phyloP scores from a whole-genome alignment of 2,888 invertebrate genomes.

The Rhingia campestris region DNA sequence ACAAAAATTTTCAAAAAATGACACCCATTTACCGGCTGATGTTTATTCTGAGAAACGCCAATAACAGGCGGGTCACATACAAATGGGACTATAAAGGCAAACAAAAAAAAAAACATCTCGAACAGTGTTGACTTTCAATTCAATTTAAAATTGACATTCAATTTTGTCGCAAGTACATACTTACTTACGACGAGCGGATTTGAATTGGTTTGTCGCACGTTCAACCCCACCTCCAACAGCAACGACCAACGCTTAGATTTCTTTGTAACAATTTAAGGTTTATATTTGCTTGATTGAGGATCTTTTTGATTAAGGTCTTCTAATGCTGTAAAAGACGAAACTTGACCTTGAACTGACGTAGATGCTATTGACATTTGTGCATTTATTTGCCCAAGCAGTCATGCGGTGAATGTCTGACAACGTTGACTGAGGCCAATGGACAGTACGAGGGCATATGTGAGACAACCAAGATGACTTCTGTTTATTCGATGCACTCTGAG shows the following conservation, averaged over 20 bases:
- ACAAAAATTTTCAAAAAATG: neutral
- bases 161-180: constrained; percentile 56
- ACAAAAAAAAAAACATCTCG: constrained; percentile 40
- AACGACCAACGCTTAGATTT: constrained; percentile 2
- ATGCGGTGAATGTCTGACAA: neutral
- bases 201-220: constrained; percentile 32
- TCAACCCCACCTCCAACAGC: too few relatives aligned
- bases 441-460: constrained; percentile 4
- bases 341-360: constrained; percentile 28
- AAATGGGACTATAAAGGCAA: neutral
- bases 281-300: constrained; percentile 6
- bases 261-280: constrained; percentile 21
- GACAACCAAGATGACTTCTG: neutral
- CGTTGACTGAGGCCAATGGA: constrained; percentile 9
- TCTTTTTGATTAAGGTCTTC: neutral
- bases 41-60: constrained; percentile 34
- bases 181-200: constrained; percentile 41
- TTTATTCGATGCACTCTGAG: constrained; percentile 12
- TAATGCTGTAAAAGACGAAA: constrained; percentile 13
- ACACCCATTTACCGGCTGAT: constrained; percentile 11
- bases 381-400: constrained; percentile 5
- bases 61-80: constrained; percentile 9
- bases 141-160: constrained; percentile 71
- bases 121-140: constrained; percentile 69
- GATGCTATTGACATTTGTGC: constrained; percentile 4